phyloP scores from a whole-genome alignment of 2,888 invertebrate genomes.

The Phengaris arion region DNA sequence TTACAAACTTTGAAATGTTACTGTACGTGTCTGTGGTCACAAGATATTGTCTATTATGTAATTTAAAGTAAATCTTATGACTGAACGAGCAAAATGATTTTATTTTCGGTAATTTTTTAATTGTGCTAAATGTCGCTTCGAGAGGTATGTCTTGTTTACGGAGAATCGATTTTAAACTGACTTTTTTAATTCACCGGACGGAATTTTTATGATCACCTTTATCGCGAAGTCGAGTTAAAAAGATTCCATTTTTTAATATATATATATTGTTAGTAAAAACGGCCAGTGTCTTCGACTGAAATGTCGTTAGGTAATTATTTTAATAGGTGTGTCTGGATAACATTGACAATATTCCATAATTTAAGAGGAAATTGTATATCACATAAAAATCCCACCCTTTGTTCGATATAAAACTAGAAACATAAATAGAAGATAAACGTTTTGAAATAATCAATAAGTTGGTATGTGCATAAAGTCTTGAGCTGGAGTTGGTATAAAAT shows the following conservation, averaged over 20 bases:
- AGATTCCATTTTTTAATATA: slow-evolving; percentile 37
- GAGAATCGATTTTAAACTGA: slow-evolving; percentile 31
- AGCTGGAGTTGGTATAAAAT: slow-evolving; percentile 7
- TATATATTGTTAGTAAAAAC: slow-evolving; percentile 34
- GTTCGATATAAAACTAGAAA: slow-evolving; percentile 9
- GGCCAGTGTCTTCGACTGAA: slow-evolving; percentile 38
- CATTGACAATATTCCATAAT: slow-evolving; percentile 30
- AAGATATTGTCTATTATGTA: slow-evolving; percentile 56
- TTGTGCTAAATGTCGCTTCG: slow-evolving; percentile 26
- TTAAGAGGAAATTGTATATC: slow-evolving; percentile 27
- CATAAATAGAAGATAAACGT: background rate
- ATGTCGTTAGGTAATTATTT: slow-evolving; percentile 29
- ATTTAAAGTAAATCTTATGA: slow-evolving; percentile 39
- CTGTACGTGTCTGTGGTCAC: slow-evolving; percentile 48
- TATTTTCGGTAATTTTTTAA: slow-evolving; percentile 30
- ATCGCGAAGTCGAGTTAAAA: slow-evolving; percentile 32
- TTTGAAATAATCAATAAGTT: background rate
- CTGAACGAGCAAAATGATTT: slow-evolving; percentile 39
- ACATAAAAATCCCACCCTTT: slow-evolving; percentile 24
- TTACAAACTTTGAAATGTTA: slow-evolving; percentile 36
- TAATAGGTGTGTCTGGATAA: slow-evolving; percentile 28
- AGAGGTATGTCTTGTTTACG: slow-evolving; percentile 25
- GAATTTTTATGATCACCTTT: slow-evolving; percentile 11
- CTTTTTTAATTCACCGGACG: slow-evolving; percentile 23
- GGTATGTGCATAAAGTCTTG: background rate